Base-by-base conservation (phyloP, 2,797 vertebrate genomes). In the Macropodus opercularis region DNA sequence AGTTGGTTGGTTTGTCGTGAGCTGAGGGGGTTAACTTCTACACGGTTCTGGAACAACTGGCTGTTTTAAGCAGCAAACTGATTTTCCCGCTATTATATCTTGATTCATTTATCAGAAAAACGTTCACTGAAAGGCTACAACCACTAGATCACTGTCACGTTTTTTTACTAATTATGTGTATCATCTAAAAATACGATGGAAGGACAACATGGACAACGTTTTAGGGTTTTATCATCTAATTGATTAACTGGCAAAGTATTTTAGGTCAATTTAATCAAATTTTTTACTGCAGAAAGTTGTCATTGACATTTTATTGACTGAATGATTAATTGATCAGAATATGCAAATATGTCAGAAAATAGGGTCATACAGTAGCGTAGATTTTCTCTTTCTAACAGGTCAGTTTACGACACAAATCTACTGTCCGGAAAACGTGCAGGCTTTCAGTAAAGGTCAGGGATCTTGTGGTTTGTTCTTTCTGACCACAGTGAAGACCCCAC, bases 401-500 rank as follows among this genome's bases (percentile, higher is more conserved):
- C 21, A 27, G 7, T 58, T 68, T 13, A 31, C 18, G 21, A 17
- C 21, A 5, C 23, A 29, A 54, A 34, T 55, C 3, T 10, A 14
- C 32, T 59, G 27, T 19, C 19, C 0, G 32, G 9, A 38, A 57
- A 55, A 46, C 11, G 21, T 9, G n/a, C n/a, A n/a, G 24, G 51
- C 36, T 41, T 3, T 6, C 19, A 19, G 55, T 69, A 72, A 80
- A 85, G 76, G 75, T 78, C 58, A 77, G 43, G 22, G 59, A 51
- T 72, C 19, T 50, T 73, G 73, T 59, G 65, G 63, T 77, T 81
- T 64, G n/a, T 57, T 27, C 15, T 6, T 32, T 40, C 5, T 34
- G 43, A 65, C 59, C 65, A n/a, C 51, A 39, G 7, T 0, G 50
- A 57, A 39, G 43, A 74, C 54, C 48, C n/a, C 36, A 10, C 44